phyloP scores from a whole-genome alignment of 2,888 invertebrate genomes.

The Conomelus anceps region DNA sequence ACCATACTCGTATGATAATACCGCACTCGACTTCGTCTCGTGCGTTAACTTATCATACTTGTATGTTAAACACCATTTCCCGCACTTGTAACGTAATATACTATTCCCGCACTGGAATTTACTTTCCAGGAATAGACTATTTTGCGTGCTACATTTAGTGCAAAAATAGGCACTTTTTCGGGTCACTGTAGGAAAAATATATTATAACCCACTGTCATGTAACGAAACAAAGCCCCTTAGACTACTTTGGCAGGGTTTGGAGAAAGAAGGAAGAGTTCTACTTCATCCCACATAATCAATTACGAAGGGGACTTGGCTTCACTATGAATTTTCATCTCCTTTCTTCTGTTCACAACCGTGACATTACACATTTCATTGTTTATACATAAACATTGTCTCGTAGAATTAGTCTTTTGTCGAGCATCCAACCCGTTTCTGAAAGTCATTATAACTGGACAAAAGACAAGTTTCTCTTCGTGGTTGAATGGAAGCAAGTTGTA shows the following conservation, averaged over 20 bases:
- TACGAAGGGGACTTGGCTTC: neutral
- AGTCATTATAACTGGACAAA: neutral
- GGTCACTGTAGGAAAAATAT: too few species aligned
- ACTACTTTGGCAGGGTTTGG: neutral
- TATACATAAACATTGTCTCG: neutral
- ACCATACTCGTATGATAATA: too few species aligned
- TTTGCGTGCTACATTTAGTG: too few species aligned
- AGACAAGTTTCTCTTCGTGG: neutral
- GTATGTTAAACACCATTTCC: too few species aligned
- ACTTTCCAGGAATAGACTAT: too few species aligned
- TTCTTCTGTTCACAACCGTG: neutral
- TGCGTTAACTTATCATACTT: too few species aligned
- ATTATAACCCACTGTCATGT: neutral
- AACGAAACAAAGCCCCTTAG: neutral
- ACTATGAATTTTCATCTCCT: neutral
- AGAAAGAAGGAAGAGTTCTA: neutral
- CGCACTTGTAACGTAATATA: too few species aligned
- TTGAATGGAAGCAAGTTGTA: neutral
- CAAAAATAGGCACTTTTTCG: too few species aligned
- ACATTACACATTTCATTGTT: neutral
- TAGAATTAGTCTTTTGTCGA: neutral
- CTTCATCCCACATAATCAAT: neutral
- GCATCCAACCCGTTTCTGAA: neutral
- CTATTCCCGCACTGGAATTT: too few species aligned
- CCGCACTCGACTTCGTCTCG: too few species aligned